phyloP scores from a whole-genome alignment of 2,888 invertebrate species.

The Coremacera marginata region DNA sequence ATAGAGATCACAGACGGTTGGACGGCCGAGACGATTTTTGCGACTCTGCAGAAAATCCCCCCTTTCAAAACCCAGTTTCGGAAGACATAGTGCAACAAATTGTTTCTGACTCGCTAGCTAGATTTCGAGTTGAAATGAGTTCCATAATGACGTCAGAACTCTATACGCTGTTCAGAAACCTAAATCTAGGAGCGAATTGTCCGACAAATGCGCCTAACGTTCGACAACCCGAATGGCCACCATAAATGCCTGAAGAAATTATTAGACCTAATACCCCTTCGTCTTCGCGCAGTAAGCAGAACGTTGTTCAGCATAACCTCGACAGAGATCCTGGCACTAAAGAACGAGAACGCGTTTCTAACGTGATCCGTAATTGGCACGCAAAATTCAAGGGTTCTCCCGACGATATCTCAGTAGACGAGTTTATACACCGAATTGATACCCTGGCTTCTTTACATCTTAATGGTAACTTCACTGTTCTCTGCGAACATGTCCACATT shows the following conservation, averaged over 20 bases:
- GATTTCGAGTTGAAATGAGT: background rate
- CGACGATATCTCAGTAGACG: conserved; percentile 28
- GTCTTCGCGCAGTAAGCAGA: background rate
- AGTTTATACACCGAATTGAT: conserved; percentile 35
- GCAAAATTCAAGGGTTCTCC: conserved; percentile 8
- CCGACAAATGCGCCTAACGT: background rate
- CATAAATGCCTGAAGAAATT: no score
- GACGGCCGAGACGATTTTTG: no score
- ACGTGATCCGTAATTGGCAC: conserved; percentile 28
- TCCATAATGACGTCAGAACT: background rate
- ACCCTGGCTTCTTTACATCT: conserved; percentile 27
- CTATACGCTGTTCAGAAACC: background rate
- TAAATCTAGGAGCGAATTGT: background rate
- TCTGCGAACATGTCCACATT: background rate
- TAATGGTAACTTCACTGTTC: conserved; percentile 16
- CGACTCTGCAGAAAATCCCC: no score
- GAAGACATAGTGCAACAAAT: no score
- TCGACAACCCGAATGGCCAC: no score
- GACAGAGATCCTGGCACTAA: background rate
- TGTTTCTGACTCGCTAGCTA: no score
- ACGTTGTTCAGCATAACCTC: background rate
- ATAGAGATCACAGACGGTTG: no score
- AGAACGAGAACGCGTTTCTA: background rate
- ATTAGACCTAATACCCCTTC: background rate
- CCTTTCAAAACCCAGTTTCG: no score